Evolutionary conservation across 2,888 invertebrate genomes (phyloP).

Genomic region (Catocala nupta): DNA sequence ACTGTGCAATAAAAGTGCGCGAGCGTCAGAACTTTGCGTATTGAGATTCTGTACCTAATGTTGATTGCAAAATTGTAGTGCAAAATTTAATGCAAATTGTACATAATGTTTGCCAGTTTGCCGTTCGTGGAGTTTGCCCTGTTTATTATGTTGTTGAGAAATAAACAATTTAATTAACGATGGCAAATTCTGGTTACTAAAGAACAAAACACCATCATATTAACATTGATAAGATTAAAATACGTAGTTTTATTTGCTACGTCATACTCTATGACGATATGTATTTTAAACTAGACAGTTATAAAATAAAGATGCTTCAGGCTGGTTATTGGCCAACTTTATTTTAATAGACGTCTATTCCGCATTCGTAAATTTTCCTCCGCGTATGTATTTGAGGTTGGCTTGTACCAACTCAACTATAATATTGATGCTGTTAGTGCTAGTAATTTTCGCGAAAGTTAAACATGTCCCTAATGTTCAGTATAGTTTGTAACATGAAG

Average conservation of each 20-base stretch:
- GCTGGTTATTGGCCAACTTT: neutral
- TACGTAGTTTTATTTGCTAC: too few relatives aligned
- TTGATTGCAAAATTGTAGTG: conserved; percentile 41
- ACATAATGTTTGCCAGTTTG: conserved; percentile 36
- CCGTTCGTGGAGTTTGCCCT: conserved; percentile 22
- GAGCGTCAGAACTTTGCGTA: conserved; percentile 35
- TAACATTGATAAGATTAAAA: too few relatives aligned
- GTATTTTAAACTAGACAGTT: too few relatives aligned
- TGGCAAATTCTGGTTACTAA: neutral
- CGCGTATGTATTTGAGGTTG: neutral
- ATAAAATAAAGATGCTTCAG: too few relatives aligned
- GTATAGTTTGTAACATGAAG: conserved; percentile 22
- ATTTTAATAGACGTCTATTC: neutral
- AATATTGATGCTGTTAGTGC: conserved; percentile 1
- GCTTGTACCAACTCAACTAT: neutral
- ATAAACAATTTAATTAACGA: conserved; percentile 34
- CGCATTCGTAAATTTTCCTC: neutral
- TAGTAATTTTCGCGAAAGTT: conserved; percentile 54
- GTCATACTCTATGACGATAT: too few relatives aligned
- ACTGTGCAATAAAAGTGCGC: conserved; percentile 27
- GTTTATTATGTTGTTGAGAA: conserved; percentile 11
- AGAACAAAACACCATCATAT: neutral
- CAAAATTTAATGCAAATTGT: conserved; percentile 36
- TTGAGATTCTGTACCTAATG: conserved; percentile 25
- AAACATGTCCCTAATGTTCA: conserved; percentile 42